Evolutionary conservation across 2,797 vertebrate species (phyloP).

Genomic region (Pyrocephalus nanus): DNA sequence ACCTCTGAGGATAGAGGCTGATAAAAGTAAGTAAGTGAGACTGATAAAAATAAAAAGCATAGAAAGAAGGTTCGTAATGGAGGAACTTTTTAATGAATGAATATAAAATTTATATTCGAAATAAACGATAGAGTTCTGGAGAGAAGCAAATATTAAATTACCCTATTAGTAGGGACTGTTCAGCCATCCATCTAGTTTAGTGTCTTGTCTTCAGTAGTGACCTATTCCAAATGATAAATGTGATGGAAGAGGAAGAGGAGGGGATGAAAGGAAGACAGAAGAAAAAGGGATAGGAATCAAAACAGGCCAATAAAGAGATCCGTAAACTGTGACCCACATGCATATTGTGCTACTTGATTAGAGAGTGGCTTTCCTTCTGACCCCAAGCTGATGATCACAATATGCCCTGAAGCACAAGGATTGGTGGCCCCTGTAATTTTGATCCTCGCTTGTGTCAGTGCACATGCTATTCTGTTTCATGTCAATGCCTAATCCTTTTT

Average conservation of each 20-base stretch:
- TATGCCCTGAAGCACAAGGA: conserved; percentile 43
- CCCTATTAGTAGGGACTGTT: conserved; percentile 26
- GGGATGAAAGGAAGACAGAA: not conserved
- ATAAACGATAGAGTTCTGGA: conserved; percentile 17
- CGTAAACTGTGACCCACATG: not conserved
- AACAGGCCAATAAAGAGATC: not conserved
- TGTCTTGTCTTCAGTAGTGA: conserved; percentile 48
- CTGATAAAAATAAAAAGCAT: conserved; percentile 18
- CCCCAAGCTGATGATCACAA: conserved; percentile 30
- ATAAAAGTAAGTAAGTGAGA: not conserved
- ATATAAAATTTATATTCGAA: conserved; percentile 53
- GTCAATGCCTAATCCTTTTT: conserved; percentile 64
- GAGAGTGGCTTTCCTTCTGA: conserved; percentile 7
- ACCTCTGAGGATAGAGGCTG: not conserved
- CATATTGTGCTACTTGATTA: not conserved
- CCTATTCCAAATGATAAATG: conserved; percentile 44
- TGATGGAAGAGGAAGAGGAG: not conserved
- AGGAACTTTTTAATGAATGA: not conserved
- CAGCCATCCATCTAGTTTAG: conserved; percentile 55
- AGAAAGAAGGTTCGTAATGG: conserved; percentile 21
- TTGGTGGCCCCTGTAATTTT: conserved; percentile 58
- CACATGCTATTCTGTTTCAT: conserved; percentile 53
- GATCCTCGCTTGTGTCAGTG: conserved; percentile 46
- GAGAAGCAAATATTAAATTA: conserved; percentile 55
- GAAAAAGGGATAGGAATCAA: not conserved